These are phyloP conservation scores for Andrena hattorfiana DNA, from an alignment of 2,888 invertebrate species.

Conservation along the genomic window DNA sequence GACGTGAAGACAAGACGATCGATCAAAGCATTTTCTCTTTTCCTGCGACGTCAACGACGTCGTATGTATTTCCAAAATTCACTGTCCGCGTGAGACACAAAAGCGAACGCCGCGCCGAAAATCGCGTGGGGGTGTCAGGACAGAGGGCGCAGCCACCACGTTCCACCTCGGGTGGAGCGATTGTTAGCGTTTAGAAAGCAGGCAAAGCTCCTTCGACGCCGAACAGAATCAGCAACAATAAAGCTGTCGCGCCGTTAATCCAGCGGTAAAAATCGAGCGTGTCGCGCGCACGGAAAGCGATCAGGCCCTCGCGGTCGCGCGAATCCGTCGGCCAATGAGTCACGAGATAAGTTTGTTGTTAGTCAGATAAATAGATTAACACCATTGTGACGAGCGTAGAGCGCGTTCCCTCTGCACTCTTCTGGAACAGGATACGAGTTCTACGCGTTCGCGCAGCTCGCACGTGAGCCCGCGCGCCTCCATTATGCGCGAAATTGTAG, in stretches of 20 bases:
- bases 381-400: constrained; percentile 73
- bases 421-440: constrained; percentile 67
- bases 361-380: constrained; percentile 82
- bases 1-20: constrained; percentile 37
- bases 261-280: constrained; percentile 43
- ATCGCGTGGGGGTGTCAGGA: not conserved
- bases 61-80: not conserved
- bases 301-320: constrained; percentile 37
- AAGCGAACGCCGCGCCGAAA: not conserved
- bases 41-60: not conserved
- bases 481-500: too few relatives aligned
- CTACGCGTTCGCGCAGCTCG: constrained; percentile 24
- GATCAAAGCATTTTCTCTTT: constrained; percentile 44
- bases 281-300: constrained; percentile 41
- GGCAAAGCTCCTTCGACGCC: not conserved
- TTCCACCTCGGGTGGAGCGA: not conserved
- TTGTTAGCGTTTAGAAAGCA: constrained; percentile 5
- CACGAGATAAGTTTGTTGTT: constrained; percentile 81
- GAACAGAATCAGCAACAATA: constrained; percentile 6
- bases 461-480: not conserved
- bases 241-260: constrained; percentile 36
- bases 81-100: not conserved
- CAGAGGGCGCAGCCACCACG: not conserved
- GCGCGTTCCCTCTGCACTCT: constrained; percentile 54
- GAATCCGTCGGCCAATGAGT: constrained; percentile 72